Conservation (phyloP, 1,140 invertebrate species). For the Idris sp. region DNA sequence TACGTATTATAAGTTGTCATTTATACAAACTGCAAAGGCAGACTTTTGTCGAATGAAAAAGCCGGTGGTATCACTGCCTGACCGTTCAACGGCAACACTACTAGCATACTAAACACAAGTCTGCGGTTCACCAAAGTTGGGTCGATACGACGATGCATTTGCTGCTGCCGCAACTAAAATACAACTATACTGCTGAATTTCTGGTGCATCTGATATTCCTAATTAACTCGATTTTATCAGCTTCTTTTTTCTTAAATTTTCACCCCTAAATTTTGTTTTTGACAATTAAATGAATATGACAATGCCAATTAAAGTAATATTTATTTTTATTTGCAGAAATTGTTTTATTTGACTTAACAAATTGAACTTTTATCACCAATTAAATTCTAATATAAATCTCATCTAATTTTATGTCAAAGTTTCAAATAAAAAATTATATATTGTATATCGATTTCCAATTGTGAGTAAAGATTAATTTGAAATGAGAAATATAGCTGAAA, state of each 20-base stretch:
- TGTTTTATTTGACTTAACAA: no score
- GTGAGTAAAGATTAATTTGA: no score
- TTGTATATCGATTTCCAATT: no score
- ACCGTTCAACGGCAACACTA: slow-evolving; percentile 65
- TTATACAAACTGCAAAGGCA: slow-evolving; percentile 49
- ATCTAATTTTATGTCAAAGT: no score
- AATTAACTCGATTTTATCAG: slow-evolving; percentile 51
- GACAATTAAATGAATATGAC: slow-evolving; percentile 16
- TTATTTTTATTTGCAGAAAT: no score
- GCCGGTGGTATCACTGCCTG: slow-evolving; percentile 58
- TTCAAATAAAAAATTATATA: no score
- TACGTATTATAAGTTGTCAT: slow-evolving; percentile 44
- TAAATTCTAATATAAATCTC: no score
- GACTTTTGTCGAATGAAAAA: slow-evolving; percentile 40
- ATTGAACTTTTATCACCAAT: no score
- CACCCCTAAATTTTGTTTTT: slow-evolving; percentile 14
- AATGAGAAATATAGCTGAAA: no score
- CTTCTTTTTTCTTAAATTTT: slow-evolving; percentile 37
- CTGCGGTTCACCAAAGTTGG: slow-evolving; percentile 64
- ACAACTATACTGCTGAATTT: slow-evolving; percentile 53
- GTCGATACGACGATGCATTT: slow-evolving; percentile 62
- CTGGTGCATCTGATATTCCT: slow-evolving; percentile 50
- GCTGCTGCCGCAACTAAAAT: slow-evolving; percentile 53
- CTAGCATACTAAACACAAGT: slow-evolving; percentile 70
- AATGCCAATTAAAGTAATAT: slow-evolving; percentile 25